Conservation (phyloP, 2,113 vertebrate genomes). For the Gulo gulo region DNA sequence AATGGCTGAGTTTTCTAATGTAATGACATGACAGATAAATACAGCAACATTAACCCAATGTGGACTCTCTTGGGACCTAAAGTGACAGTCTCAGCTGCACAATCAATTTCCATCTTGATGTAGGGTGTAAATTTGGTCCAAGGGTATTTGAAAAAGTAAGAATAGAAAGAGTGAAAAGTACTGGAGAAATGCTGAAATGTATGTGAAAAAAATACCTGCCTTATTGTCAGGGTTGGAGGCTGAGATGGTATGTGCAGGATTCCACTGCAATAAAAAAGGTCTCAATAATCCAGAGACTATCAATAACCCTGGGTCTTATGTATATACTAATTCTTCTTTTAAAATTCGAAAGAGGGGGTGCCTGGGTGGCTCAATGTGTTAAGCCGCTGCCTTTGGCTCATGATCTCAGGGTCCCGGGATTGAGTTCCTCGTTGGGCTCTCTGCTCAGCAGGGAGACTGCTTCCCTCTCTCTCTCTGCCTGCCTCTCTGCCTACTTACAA, state of each 20-base stretch:
- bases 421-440: rapidly evolving
- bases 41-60: background rate
- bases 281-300: background rate
- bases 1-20: background rate
- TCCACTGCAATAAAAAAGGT: background rate
- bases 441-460: too few species aligned
- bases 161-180: background rate
- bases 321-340: background rate
- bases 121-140: background rate
- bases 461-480: too few species aligned
- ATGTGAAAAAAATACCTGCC: background rate
- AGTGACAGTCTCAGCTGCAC: background rate
- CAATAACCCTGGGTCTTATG: background rate
- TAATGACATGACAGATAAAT: background rate
- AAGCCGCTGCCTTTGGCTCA: too few species aligned
- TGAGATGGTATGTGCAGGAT: background rate
- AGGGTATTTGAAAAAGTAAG: background rate
- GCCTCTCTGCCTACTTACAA: too few species aligned
- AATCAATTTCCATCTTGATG: background rate
- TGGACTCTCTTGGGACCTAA: background rate
- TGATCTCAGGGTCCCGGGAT: too few species aligned
- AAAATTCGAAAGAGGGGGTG: background rate
- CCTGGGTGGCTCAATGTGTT: too few species aligned
- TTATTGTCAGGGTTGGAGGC: background rate
- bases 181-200: background rate